Evolutionary conservation across 2,797 vertebrate genomes (phyloP), one percentile per base, ranked within the genome.

Genomic region (Hypotaenidia philippensis): DNA sequence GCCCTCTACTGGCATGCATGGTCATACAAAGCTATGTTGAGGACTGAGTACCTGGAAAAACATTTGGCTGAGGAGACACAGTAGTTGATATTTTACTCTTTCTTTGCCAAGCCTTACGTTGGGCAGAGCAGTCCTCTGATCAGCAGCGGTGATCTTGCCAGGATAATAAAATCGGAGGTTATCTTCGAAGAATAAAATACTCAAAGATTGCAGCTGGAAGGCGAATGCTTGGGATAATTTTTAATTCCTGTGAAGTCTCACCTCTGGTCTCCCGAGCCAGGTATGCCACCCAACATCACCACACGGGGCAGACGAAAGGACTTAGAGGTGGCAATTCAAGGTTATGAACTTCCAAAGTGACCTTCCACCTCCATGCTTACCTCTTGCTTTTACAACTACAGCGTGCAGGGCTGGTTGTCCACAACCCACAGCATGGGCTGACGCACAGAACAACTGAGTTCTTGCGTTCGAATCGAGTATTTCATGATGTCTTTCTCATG

Each of bases 1-100:
- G 7, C 32, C 22, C 53, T 25, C 74, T 72, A 53, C 71, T 81
- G 47, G 29, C 31, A 27, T 4, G 20, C 2, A 2, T 10, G 6
- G 29, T 0, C 0, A 38, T 3, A 57, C n/a, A 52, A 60, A 41
- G 29, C 11, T 13, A 8, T 0, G 1, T 1, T 3, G 6, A 49
- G 32, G 32, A 31, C 34, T 18, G 6, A 1, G 29, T 6, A 32
- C 16, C 0, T 20, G 22, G 26, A 23, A 52, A 79, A 70, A 9
- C 16, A 10, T 38, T 45, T 59, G 56, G 41, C 56, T 59, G 22
- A 60, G 50, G 40, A 63, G 26, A 65, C 5, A 25, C 21, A 14
- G 3, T 0, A 29, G 23, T 56, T 71, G 12, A 5, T 61, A 31
- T 65, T 82, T 77, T 59, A 32, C 17, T 25, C 26, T 38, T 44